Evolutionary conservation across 1,140 invertebrate genomes (phyloP), one percentile per base, ranked within the genome.

Genomic region (Pogonus chalceus): DNA sequence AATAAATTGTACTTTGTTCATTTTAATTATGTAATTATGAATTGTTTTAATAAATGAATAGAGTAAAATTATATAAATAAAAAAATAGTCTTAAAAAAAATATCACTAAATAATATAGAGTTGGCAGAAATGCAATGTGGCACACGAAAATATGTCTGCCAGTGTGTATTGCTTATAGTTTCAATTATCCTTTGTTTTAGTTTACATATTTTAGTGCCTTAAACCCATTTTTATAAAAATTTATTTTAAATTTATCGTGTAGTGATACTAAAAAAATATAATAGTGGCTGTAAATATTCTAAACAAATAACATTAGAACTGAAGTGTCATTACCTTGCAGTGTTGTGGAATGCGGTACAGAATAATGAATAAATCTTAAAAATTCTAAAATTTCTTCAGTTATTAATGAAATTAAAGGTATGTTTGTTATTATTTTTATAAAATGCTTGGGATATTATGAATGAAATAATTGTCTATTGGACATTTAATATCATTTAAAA

Each of bases 131-230:
- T 43, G 37, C 37, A 43, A 43, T 43, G 37, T 43, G 37, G 37
- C 37, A 43, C 37, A 43, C 18, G 37, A 43, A 43, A 43, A 43
- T 43, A 43, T 43, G 37, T 43, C 37, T 43, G 37, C 37, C 37
- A 9, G 37, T 43, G 9, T 43, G 37, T 43, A 43, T 43, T 43
- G 37, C 37, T 43, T 43, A 18, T 43, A 43, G 37, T 43, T 43
- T 43, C 37, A 43, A 43, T 43, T 43, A 43, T 43, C 37, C 37
- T 43, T 43, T 43, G 37, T 43, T 43, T 43, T 43, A 43, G 37
- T 43, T 12, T 43, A 43, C 7, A 16, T 43, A 10, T 43, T 43
- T 9, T 9, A 43, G 37, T 43, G 37, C 37, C 26, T 43, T 43
- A 43, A 43, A 43, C 18, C 4, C 7, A 43, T 7, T 43, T 43